Evolutionary conservation across 1,140 invertebrate species (phyloP).

Genomic region (Capitella teleta): DNA sequence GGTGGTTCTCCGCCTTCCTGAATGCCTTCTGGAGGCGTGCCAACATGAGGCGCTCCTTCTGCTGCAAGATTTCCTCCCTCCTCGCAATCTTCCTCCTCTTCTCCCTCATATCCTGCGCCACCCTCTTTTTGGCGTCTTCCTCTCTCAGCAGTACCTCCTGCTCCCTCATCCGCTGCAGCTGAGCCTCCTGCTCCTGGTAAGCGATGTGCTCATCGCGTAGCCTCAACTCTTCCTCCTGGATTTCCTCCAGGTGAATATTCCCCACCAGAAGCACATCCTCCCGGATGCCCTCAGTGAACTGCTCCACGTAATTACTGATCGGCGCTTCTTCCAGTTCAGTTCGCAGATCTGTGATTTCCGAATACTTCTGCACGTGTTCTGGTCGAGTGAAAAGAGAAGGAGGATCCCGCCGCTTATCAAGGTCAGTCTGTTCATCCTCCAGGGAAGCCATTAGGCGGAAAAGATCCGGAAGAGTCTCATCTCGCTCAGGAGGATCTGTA

Average conservation of each 20-base stretch:
- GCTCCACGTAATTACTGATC: constrained; percentile 22
- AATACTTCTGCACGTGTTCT: constrained; percentile 26
- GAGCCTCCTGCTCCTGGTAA: constrained; percentile 25
- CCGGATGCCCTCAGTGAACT: constrained; percentile 28
- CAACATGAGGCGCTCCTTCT: constrained; percentile 31
- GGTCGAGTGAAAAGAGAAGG: constrained; percentile 32
- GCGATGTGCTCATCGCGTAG: constrained; percentile 33
- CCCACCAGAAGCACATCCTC: constrained; percentile 36
- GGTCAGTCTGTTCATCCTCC: constrained; percentile 22
- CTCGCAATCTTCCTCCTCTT: not conserved
- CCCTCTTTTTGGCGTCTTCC: constrained; percentile 27
- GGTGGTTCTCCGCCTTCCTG: constrained; percentile 28
- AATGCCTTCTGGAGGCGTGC: constrained; percentile 30
- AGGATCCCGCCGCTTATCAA: constrained; percentile 19
- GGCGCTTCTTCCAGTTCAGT: constrained; percentile 26
- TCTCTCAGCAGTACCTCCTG: constrained; percentile 21
- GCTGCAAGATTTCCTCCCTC: constrained; percentile 10
- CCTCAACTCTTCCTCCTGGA: constrained; percentile 30
- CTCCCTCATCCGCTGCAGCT: constrained; percentile 15
- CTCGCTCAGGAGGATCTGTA: constrained; percentile 17
- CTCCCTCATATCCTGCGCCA: constrained; percentile 16
- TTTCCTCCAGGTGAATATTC: constrained; percentile 31
- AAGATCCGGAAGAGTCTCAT: constrained; percentile 27
- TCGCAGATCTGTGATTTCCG: constrained; percentile 25
- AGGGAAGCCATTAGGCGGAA: constrained; percentile 25